These are phyloP conservation scores for Galerucella pusilla DNA, from an alignment of 2,888 invertebrate species.

Conservation along the genomic window DNA sequence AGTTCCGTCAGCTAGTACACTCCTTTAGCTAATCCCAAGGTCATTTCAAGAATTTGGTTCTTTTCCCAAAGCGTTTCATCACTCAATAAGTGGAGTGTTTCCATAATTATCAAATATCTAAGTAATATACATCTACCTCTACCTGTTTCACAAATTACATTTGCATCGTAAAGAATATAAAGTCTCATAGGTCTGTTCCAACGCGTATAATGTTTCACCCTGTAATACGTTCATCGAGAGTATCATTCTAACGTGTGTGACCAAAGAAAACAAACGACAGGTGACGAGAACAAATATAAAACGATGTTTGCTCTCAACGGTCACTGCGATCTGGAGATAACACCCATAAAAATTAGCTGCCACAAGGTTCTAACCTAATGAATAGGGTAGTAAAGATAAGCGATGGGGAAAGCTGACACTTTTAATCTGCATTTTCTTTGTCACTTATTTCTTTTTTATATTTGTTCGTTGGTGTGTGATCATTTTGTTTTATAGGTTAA, in stretches of 20 bases:
- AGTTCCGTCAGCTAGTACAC: too few species aligned
- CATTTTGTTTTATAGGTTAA: constrained; percentile 18
- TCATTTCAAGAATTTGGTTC: too few species aligned
- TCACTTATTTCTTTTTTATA: constrained; percentile 13
- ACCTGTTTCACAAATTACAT: too few species aligned
- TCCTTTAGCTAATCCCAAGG: too few species aligned
- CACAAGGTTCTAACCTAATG: constrained; percentile 43
- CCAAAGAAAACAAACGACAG: constrained; percentile 44
- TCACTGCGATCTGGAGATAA: constrained; percentile 45
- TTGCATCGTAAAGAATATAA: too few species aligned
- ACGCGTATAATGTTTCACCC: neutral
- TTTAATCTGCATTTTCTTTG: constrained; percentile 40
- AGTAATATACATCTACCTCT: too few species aligned
- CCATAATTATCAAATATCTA: too few species aligned
- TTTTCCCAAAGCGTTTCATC: too few species aligned
- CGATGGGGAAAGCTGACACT: constrained; percentile 33
- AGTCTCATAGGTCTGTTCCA: too few species aligned
- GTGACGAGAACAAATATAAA: constrained; percentile 52
- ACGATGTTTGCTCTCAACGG: constrained; percentile 51
- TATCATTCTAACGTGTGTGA: constrained; percentile 11
- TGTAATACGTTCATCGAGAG: constrained; percentile 1
- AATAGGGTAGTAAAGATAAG: constrained; percentile 45
- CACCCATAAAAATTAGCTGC: constrained; percentile 48
- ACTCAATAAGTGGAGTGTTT: too few species aligned
- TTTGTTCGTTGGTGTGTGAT: constrained; percentile 18